phyloP scores from a whole-genome alignment of 92 coral and sea anemone genomes.

The Chrysogorgia sp. region DNA sequence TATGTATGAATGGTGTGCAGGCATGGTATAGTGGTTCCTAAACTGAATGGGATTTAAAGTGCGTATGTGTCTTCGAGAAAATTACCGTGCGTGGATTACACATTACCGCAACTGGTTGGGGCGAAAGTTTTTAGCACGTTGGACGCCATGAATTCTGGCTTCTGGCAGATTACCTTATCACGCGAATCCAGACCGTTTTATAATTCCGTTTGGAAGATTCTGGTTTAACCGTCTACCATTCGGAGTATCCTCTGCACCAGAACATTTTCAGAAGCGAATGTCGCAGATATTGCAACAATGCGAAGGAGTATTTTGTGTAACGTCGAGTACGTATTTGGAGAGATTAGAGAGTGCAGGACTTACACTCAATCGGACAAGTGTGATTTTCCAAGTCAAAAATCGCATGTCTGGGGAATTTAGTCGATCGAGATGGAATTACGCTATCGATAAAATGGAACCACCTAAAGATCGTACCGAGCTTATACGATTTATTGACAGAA shows the following conservation, averaged over 20 bases:
- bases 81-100: too few relatives aligned
- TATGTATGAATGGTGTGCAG: slow-evolving; percentile 29
- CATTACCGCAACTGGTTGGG: too few relatives aligned
- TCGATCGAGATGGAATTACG: slow-evolving; percentile 38
- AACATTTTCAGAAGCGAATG: slow-evolving; percentile 26
- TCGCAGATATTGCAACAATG: neutral
- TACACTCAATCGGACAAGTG: slow-evolving; percentile 44
- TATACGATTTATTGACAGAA: too few relatives aligned
- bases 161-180: neutral
- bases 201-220: slow-evolving; percentile 16
- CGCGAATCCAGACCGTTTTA: slow-evolving; percentile 3
- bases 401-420: slow-evolving; percentile 38
- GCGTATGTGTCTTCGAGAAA: neutral
- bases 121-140: too few relatives aligned
- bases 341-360: slow-evolving; percentile 17
- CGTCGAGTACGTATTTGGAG: slow-evolving; percentile 4
- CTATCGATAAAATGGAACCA: slow-evolving; percentile 27
- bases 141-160: slow-evolving; percentile 22
- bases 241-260: neutral
- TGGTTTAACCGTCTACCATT: slow-evolving; percentile 13
- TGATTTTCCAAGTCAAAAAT: slow-evolving; percentile 23
- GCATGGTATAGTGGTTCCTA: slow-evolving; percentile 54
- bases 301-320: slow-evolving; percentile 1
- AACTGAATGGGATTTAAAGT: slow-evolving; percentile 18
- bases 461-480: slow-evolving; percentile 10